phyloP scores from a whole-genome alignment of 2,888 invertebrate species.

The Xestobium rufovillosum region DNA sequence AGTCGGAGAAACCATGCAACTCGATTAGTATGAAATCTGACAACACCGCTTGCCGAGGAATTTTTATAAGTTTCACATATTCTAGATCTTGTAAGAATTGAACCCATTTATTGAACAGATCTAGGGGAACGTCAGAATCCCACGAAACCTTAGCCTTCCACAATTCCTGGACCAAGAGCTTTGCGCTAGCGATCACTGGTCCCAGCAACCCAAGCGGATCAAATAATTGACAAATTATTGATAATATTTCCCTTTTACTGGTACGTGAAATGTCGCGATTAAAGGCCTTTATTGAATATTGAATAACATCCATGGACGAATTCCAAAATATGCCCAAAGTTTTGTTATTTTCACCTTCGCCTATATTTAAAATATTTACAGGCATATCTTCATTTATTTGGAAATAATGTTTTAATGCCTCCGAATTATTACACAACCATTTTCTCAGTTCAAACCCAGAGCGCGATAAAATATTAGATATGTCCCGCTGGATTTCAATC shows the following conservation, averaged over 20 bases:
- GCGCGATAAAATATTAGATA: constrained; percentile 5
- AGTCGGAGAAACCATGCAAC: constrained; percentile 15
- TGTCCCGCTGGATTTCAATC: background rate
- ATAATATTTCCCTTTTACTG: too few relatives aligned
- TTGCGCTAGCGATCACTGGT: constrained; percentile 18
- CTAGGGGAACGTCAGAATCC: constrained; percentile 15
- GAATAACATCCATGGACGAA: too few relatives aligned
- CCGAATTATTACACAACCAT: too few relatives aligned
- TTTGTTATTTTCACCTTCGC: too few relatives aligned
- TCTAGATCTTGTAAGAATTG: constrained; percentile 6
- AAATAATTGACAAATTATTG: constrained; percentile 18
- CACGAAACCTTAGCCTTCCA: constrained; percentile 18
- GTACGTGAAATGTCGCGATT: too few relatives aligned
- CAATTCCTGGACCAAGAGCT: constrained; percentile 20
- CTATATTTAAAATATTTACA: too few relatives aligned
- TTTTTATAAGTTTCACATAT: constrained; percentile 11
- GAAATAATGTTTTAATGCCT: too few relatives aligned
- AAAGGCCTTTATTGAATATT: too few relatives aligned
- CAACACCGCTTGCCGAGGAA: constrained; percentile 15
- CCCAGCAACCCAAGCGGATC: constrained; percentile 21
- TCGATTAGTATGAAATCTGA: constrained; percentile 8
- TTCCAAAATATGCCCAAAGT: constrained; percentile 20
- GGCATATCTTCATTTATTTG: too few relatives aligned
- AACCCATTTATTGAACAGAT: constrained; percentile 12
- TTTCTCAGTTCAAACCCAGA: constrained; percentile 14